Evolutionary conservation across 2,888 invertebrate genomes (phyloP).

Genomic region (Volucella inflata): DNA sequence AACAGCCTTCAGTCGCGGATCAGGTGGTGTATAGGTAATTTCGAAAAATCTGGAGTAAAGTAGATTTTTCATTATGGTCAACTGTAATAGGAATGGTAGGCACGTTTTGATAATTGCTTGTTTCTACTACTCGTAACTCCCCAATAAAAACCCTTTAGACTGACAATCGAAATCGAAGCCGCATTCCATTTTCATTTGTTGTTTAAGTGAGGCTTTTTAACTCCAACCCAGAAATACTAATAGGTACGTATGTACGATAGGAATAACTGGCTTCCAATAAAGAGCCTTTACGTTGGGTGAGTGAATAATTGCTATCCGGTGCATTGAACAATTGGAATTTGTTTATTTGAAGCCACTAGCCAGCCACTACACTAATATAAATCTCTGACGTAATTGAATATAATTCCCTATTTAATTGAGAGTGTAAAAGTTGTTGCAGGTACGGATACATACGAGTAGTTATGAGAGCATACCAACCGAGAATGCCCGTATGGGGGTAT

Average conservation of each 20-base stretch:
- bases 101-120: conserved; percentile 46
- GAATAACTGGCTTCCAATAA: neutral
- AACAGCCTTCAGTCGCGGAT: conserved; percentile 40
- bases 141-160: conserved; percentile 4
- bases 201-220: neutral
- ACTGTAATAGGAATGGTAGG: conserved; percentile 42
- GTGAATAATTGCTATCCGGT: conserved; percentile 50
- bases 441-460: neutral
- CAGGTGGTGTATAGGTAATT: conserved; percentile 68
- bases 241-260: neutral
- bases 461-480: neutral
- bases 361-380: conserved; percentile 47
- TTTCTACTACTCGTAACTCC: conserved; percentile 5
- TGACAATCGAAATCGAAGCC: conserved; percentile 43
- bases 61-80: conserved; percentile 63
- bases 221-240: no score
- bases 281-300: neutral
- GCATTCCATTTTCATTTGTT: conserved; percentile 31
- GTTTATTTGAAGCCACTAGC: conserved; percentile 32
- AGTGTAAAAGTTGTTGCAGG: conserved; percentile 46
- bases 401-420: conserved; percentile 61
- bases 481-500: neutral
- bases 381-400: conserved; percentile 65
- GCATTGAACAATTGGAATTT: conserved; percentile 61
- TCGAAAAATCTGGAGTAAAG: conserved; percentile 65